Percentiles rank a stretch among this genome's conserved stretches.
Conservation (phyloP, 1,140 invertebrate species). For the Drosophila bocqueti region DNA sequence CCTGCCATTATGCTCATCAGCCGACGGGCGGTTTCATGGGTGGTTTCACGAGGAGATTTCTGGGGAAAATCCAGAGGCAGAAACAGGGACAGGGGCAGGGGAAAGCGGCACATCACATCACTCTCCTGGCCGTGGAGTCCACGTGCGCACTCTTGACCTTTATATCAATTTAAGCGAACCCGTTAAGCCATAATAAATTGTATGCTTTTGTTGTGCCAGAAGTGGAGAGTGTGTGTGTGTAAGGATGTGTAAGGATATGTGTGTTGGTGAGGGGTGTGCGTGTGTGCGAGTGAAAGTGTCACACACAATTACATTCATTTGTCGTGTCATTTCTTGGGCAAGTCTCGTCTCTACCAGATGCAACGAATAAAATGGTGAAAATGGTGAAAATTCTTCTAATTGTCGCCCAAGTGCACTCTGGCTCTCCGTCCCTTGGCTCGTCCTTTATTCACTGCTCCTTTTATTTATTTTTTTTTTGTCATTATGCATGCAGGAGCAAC, state of each 20-base stretch:
- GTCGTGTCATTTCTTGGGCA: constrained; percentile 40
- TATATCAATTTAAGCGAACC: constrained; percentile 74
- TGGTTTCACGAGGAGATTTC: constrained; percentile 7
- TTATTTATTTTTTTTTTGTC: constrained; percentile 28
- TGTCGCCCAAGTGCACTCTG: constrained; percentile 70
- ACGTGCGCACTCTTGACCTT: constrained; percentile 70
- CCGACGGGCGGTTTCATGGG: constrained; percentile 11
- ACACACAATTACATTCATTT: constrained; percentile 72
- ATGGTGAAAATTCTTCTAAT: constrained; percentile 70
- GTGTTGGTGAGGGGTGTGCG: not conserved
- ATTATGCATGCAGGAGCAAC: constrained; percentile 75
- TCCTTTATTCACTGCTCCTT: not conserved
- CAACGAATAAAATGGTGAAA: constrained; percentile 37
- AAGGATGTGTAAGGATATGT: not conserved
- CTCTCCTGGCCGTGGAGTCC: constrained; percentile 21
- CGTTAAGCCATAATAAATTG: constrained; percentile 71
- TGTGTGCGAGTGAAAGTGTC: constrained; percentile 57
- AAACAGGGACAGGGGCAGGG: not conserved
- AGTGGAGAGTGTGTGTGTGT: not conserved
- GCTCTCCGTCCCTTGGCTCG: constrained; percentile 4
- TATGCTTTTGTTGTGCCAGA: constrained; percentile 31
- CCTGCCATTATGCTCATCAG: constrained; percentile 42
- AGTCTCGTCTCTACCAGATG: constrained; percentile 7
- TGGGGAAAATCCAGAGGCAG: not conserved
- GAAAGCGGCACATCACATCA: constrained; percentile 1